Evolutionary conservation across 2,797 vertebrate genomes (phyloP).

Genomic region (Parambassis ranga): DNA sequence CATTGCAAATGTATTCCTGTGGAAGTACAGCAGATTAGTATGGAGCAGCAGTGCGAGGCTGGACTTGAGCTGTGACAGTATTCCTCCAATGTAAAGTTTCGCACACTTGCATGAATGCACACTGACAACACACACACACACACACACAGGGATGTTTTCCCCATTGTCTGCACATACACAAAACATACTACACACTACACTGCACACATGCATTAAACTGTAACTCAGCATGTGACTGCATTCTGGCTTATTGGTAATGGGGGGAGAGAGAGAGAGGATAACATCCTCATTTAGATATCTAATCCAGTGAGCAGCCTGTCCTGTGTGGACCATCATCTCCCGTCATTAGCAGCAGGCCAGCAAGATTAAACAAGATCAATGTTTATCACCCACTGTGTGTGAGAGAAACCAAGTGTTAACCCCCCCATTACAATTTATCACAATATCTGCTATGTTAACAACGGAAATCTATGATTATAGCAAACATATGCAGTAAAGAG

Average conservation of each 20-base stretch:
- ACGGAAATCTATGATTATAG: slow-evolving; percentile 41
- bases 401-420: slow-evolving; percentile 49
- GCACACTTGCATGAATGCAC: slow-evolving; percentile 18
- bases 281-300: slow-evolving; percentile 77
- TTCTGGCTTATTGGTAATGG: slow-evolving; percentile 62
- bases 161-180: slow-evolving; percentile 21
- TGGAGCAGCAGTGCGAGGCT: slow-evolving; percentile 13
- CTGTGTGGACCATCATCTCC: slow-evolving; percentile 72
- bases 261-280: slow-evolving; percentile 60
- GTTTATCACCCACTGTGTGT: slow-evolving; percentile 61
- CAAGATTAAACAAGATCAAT: slow-evolving; percentile 79
- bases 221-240: slow-evolving; percentile 53
- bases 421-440: slow-evolving; percentile 37
- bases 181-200: slow-evolving; percentile 2
- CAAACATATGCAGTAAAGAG: slow-evolving; percentile 32
- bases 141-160: not conserved
- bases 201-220: slow-evolving; percentile 51
- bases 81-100: slow-evolving; percentile 10
- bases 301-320: slow-evolving; percentile 75
- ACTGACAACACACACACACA: slow-evolving; percentile 6
- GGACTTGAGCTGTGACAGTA: slow-evolving; percentile 11
- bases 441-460: slow-evolving; percentile 38
- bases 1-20: slow-evolving; percentile 45
- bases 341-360: slow-evolving; percentile 73
- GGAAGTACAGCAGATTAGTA: slow-evolving; percentile 36